Conservation (phyloP, 2,113 vertebrate species). For the Rhodinocichla rosea region DNA sequence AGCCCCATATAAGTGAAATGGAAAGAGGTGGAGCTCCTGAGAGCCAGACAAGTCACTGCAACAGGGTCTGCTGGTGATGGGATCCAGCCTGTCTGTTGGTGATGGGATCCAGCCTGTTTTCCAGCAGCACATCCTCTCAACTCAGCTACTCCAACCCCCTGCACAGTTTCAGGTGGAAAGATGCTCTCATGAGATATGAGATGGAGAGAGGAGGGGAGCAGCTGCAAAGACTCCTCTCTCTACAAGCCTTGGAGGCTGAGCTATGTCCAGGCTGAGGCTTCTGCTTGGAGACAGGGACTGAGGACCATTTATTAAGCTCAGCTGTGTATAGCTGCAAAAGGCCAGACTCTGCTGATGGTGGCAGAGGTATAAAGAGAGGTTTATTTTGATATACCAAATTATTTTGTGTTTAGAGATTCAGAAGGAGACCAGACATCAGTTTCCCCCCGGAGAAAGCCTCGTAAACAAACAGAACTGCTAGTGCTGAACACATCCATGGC, state of each 20-base stretch:
- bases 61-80: accelerated
- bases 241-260: neutral
- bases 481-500: neutral
- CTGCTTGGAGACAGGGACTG: neutral
- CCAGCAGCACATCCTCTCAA: neutral
- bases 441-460: neutral
- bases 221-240: neutral
- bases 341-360: neutral
- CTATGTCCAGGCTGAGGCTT: neutral
- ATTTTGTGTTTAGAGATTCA: neutral
- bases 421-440: neutral
- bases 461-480: neutral
- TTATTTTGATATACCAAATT: neutral
- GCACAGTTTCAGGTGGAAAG: neutral
- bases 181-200: neutral
- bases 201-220: neutral
- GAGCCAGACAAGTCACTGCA: neutral
- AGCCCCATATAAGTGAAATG: neutral
- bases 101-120: neutral
- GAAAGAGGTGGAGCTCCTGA: neutral
- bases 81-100: neutral
- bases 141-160: neutral
- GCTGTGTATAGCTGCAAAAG: neutral
- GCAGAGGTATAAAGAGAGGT: neutral
- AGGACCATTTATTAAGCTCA: neutral